Conservation (phyloP, 2,888 invertebrate genomes). For the Hirtodrosophila duncani region DNA sequence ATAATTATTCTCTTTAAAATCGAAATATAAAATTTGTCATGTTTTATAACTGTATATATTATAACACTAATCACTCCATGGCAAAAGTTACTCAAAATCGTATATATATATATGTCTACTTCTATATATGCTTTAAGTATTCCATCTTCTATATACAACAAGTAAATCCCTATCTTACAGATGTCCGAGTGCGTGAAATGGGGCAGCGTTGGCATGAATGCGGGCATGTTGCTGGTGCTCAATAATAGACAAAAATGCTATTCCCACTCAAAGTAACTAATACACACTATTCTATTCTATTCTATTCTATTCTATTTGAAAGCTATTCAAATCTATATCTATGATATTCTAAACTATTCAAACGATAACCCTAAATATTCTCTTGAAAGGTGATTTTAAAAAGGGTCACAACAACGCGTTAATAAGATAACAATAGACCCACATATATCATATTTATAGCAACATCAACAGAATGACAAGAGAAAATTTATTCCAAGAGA, state of each 20-base stretch:
- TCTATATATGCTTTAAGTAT: conserved; percentile 30
- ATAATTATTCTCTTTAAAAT: no score
- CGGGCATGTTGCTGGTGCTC: conserved; percentile 83
- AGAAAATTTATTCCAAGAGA: no score
- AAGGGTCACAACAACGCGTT: no score
- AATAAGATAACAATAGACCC: no score
- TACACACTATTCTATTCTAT: conserved; percentile 3
- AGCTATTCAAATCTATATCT: no score
- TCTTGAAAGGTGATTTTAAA: no score
- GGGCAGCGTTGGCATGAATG: conserved; percentile 85
- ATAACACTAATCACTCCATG: no score
- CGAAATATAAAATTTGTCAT: no score
- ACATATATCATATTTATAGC: no score
- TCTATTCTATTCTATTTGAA: conserved; percentile 1
- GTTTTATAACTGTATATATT: no score
- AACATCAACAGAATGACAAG: conserved; percentile 20
- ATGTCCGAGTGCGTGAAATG: conserved; percentile 85
- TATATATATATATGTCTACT: conserved; percentile 12
- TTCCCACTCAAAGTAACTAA: conserved; percentile 56
- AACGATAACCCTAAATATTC: neutral
- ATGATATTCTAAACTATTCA: no score
- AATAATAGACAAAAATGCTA: conserved; percentile 77
- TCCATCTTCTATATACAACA: conserved; percentile 47
- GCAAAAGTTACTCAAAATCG: conserved; percentile 1
- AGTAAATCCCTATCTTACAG: conserved; percentile 79